Conservation (phyloP, 37 sponge, comb jelly and placozoan species). For the Amphimedon queenslandica region DNA sequence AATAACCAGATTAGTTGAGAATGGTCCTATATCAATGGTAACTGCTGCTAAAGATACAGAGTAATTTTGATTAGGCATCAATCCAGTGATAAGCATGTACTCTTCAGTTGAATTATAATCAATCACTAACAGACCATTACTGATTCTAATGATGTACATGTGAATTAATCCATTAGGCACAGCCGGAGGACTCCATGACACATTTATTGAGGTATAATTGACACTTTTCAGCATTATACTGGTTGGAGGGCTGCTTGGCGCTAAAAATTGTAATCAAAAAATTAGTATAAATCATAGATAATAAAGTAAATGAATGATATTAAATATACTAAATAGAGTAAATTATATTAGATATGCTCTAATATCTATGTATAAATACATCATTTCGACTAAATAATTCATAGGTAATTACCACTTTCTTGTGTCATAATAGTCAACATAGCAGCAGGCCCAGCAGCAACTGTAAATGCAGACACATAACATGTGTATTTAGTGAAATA, state of each 20-base stretch:
- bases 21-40: neutral
- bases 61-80: neutral
- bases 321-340: too few relatives aligned
- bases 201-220: neutral
- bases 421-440: too few relatives aligned
- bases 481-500: neutral
- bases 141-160: conserved; percentile 3
- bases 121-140: neutral
- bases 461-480: conserved; percentile 1
- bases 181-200: conserved; percentile 28
- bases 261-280: neutral
- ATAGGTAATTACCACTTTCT: too few relatives aligned
- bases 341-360: too few relatives aligned
- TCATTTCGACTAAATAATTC: too few relatives aligned
- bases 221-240: neutral
- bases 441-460: neutral
- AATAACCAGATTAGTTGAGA: neutral
- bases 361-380: neutral
- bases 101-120: neutral
- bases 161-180: too few relatives aligned
- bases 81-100: too few relatives aligned
- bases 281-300: neutral
- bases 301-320: neutral
- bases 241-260: conserved; percentile 6
- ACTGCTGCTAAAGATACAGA: neutral